Evolutionary conservation across 1,140 invertebrate genomes (phyloP).

Genomic region (Neoseiulus cucumeris): DNA sequence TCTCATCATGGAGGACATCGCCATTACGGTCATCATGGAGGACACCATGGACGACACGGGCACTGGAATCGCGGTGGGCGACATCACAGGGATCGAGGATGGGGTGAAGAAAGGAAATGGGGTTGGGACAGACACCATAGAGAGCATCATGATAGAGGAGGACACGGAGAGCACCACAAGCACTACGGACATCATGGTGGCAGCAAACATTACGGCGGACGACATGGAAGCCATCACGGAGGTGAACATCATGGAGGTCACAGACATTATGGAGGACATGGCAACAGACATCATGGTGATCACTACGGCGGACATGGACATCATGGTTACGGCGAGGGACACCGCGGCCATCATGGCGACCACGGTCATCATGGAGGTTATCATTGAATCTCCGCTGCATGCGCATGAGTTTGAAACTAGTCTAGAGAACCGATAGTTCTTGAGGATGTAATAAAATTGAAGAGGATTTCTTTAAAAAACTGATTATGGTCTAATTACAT

Average conservation of each 20-base stretch:
- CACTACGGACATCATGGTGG: background rate
- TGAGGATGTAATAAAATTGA: too few species aligned
- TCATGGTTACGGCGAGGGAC: background rate
- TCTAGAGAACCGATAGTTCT: too few species aligned
- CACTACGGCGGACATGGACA: background rate
- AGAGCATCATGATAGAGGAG: background rate
- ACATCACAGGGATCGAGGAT: background rate
- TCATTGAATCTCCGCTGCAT: background rate
- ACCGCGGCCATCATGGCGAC: background rate
- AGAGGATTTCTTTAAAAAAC: too few species aligned
- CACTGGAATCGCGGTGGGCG: background rate
- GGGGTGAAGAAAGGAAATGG: background rate
- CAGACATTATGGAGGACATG: background rate
- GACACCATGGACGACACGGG: too few species aligned
- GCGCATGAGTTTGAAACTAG: too few species aligned
- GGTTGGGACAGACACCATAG: background rate
- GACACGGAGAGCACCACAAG: background rate
- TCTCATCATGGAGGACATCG: slow-evolving; percentile 1
- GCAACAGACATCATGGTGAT: background rate
- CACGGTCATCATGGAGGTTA: background rate
- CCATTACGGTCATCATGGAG: background rate
- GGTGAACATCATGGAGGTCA: background rate
- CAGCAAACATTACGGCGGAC: background rate
- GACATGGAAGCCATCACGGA: background rate
- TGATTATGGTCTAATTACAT: too few species aligned